These are phyloP conservation scores for Chaetodon trifascialis DNA, from an alignment of 2,113 vertebrate species.

Conservation along the genomic window DNA sequence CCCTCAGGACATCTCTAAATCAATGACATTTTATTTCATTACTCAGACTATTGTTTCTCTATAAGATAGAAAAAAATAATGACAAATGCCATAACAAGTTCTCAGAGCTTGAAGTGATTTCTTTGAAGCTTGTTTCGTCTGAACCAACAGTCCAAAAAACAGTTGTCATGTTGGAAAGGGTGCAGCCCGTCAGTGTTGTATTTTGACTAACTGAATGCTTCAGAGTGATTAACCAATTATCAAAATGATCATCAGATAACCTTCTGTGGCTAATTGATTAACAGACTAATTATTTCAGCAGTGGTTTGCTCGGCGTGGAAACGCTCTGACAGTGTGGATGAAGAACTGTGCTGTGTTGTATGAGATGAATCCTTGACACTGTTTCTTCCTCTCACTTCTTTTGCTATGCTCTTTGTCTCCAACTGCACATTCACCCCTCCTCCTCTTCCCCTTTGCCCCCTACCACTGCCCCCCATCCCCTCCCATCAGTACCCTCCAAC, in stretches of 20 bases:
- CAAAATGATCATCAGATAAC: background rate
- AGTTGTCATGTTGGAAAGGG: background rate
- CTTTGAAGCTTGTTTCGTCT: background rate
- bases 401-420: conserved; percentile 70
- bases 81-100: background rate
- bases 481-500: conserved; percentile 46
- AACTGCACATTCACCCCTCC: conserved; percentile 49
- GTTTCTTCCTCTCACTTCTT: conserved; percentile 40
- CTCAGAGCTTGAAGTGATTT: background rate
- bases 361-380: conserved; percentile 38
- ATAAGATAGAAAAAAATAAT: background rate
- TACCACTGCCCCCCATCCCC: conserved; percentile 9
- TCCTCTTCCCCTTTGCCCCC: conserved; percentile 46
- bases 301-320: background rate
- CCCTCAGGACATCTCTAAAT: background rate
- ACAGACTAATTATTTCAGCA: background rate
- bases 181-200: background rate
- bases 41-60: background rate
- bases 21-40: no score
- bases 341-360: conserved; percentile 31
- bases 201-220: background rate
- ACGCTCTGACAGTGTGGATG: background rate
- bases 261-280: background rate
- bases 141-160: background rate
- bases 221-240: background rate